A percentile compares a stretch with the other conserved stretches of the same genome.
Evolutionary conservation across 2,888 invertebrate species (phyloP).

Genomic region (Trileptium ribeirensis): DNA sequence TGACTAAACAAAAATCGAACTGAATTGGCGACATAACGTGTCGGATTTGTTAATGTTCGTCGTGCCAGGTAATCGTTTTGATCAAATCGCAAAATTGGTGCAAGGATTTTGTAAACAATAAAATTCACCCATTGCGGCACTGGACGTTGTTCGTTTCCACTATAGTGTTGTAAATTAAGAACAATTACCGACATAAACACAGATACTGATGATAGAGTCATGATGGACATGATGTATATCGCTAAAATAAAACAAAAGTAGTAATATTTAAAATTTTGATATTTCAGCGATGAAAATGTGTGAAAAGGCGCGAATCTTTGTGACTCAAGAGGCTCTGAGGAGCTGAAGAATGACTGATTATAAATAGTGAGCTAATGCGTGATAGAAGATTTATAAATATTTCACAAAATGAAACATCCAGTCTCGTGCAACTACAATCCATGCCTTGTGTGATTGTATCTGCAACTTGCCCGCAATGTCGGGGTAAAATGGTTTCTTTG

Average conservation of each 20-base stretch:
- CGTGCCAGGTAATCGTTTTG: not conserved
- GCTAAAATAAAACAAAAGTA: slow-evolving; percentile 45
- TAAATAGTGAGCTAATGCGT: too few species aligned
- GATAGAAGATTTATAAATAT: too few species aligned
- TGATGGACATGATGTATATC: slow-evolving; percentile 54
- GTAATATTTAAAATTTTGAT: too few species aligned
- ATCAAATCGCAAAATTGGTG: slow-evolving; percentile 48
- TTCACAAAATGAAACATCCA: too few species aligned
- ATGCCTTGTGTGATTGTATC: too few species aligned
- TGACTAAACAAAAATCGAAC: not conserved
- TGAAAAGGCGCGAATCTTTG: too few species aligned
- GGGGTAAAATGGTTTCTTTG: too few species aligned
- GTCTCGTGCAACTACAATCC: too few species aligned
- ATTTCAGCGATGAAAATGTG: too few species aligned
- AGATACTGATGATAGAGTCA: slow-evolving; percentile 55
- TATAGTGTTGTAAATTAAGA: slow-evolving; percentile 53
- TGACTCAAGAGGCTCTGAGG: too few species aligned
- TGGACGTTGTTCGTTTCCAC: slow-evolving; percentile 43
- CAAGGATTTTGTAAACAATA: slow-evolving; percentile 48
- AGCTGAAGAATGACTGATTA: too few species aligned
- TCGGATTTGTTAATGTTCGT: not conserved
- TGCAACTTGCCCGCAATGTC: too few species aligned
- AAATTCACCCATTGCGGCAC: slow-evolving; percentile 52
- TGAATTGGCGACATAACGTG: not conserved
- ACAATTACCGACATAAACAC: slow-evolving; percentile 55